These are phyloP conservation scores for zebrafish (Danio rerio) DNA, from an alignment of 2,113 vertebrate species.

Conservation along the genomic window GRCz12tu NC_133185.1:34634501-34635000, in stretches of 20 bases:
- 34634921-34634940: constrained; percentile 29
- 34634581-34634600: constrained; percentile 71
- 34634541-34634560: constrained; percentile 18
- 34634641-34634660: constrained; percentile 71
- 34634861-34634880: constrained; percentile 83
- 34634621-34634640: constrained; percentile 62
- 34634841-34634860: constrained; percentile 85
- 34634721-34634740: constrained; percentile 34
- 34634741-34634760: constrained; percentile 37
- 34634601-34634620: constrained; percentile 55
- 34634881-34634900: constrained; percentile 76
- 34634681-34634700: constrained; percentile 47
- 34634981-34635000: constrained; percentile 61
- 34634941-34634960: constrained; percentile 45
- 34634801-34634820: constrained; percentile 81
- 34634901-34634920: constrained; percentile 50
- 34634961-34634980: constrained; percentile 58
- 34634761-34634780: constrained; percentile 33
- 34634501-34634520: constrained; percentile 7
- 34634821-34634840: constrained; percentile 83
- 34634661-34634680: constrained; percentile 60
- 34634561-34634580: neutral
- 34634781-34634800: constrained; percentile 51
- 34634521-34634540: neutral
- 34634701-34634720: constrained; percentile 24